Evolutionary conservation across 2,113 vertebrate genomes (phyloP).

Genomic region (Baryphthengus martii): DNA sequence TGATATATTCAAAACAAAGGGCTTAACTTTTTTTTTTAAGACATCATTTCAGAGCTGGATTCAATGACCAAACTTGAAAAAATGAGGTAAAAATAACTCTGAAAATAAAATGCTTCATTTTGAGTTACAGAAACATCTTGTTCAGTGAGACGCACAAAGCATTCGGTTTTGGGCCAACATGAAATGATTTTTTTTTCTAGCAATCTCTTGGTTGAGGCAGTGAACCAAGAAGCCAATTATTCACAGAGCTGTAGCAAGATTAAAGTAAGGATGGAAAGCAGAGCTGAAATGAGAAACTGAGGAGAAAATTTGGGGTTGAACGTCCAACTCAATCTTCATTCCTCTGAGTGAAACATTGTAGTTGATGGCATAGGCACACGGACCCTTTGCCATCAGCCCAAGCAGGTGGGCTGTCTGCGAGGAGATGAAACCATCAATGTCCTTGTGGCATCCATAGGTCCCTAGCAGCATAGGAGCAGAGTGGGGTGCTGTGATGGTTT

Average conservation of each 20-base stretch:
- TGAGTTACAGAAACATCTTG: conserved; percentile 57
- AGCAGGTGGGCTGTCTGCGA: background rate
- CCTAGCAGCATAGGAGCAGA: background rate
- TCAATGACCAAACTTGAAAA: conserved; percentile 50
- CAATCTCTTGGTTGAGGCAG: conserved; percentile 58
- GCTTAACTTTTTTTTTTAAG: background rate
- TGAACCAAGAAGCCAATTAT: conserved; percentile 57
- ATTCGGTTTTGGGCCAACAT: conserved; percentile 18
- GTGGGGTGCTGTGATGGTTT: background rate
- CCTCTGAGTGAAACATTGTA: background rate
- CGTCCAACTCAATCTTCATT: background rate
- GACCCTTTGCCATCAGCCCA: background rate
- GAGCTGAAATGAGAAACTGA: background rate
- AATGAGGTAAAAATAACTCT: conserved; percentile 42
- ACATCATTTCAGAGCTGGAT: conserved; percentile 1
- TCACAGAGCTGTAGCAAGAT: conserved; percentile 36
- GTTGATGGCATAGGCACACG: background rate
- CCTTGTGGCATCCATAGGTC: background rate
- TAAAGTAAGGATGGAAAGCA: conserved; percentile 40
- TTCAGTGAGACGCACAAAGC: background rate
- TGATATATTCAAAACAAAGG: conserved; percentile 21
- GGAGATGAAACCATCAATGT: background rate
- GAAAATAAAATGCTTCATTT: conserved; percentile 26
- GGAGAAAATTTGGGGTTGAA: background rate
- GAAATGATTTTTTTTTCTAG: conserved; percentile 23